Base-by-base conservation (phyloP, 2,888 invertebrate genomes). In the Busseola fusca region DNA sequence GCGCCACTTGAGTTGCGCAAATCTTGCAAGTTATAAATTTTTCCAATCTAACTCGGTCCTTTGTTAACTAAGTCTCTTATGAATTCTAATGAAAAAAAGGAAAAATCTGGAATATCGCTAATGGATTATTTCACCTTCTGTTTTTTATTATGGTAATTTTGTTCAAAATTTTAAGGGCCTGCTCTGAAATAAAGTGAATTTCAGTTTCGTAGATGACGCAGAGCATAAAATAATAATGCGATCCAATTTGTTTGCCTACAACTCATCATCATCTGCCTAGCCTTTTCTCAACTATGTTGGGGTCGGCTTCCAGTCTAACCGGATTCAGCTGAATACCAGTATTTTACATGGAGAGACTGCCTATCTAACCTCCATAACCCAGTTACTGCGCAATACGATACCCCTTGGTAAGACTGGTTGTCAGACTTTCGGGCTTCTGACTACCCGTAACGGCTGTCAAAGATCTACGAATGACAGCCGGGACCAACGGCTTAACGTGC, bases 21-120 rank as follows among this genome's bases (percentile, higher is more conserved):
- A 91, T 89, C 89, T 90, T 88, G 87, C 87, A 86, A 91, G 87
- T 91, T 91, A 91, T 90, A 89, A 89, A 88, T 91, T 91, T 91
- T 91, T 91, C 90, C 89, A 90, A 90, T 91, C 91, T 91, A 91
- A 90, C 88, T 90, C 89, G 81, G 86, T 84, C 85, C 86, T 86
- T 88, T 87, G 88, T 86, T 89, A 88, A 86, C 86, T 87, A 84
- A 85, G 81, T 84, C 89, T 85, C 85, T 86, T 84, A 84, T 82
- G 84, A 88, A 81, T 84, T 84, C 83, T 78, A 82, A 84, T 87
- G 86, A 81, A 83, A 84, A 83, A 78, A 69, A 60, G 48, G 72
- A 72, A 82, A 84, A 84, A 79, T 78, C 84, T 80, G 72, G 79
- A 79, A 86, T 74, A 86, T 86, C 30, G 73, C 74, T 83, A 86